Evolutionary conservation across 2,888 invertebrate genomes (phyloP).

Genomic region (Diarsia mendica): DNA sequence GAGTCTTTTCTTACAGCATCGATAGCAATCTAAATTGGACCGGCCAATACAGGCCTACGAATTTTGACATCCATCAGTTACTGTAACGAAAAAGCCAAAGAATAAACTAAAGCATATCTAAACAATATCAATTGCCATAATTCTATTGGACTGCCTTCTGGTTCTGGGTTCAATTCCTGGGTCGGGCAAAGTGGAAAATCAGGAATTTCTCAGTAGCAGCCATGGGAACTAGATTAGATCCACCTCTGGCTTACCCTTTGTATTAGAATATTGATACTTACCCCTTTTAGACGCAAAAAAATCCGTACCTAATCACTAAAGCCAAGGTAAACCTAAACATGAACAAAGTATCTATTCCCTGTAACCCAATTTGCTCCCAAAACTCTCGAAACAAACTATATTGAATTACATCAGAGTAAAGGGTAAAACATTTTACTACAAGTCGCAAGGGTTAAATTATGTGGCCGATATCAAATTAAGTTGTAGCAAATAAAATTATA

Average conservation of each 20-base stretch:
- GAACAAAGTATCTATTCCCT: background rate
- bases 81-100: background rate
- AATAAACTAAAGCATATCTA: background rate
- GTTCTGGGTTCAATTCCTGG: background rate
- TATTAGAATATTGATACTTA: too few relatives aligned
- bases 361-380: conserved; percentile 8
- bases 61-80: background rate
- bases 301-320: background rate
- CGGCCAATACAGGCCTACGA: too few relatives aligned
- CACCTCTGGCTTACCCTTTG: background rate
- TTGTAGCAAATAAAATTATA: conserved; percentile 48
- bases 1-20: background rate
- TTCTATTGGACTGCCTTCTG: background rate
- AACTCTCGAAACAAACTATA: conserved; percentile 16
- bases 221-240: background rate
- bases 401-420: conserved; percentile 34
- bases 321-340: conserved; percentile 11
- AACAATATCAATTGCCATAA: background rate
- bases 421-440: conserved; percentile 18
- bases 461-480: conserved; percentile 25
- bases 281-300: background rate
- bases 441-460: conserved; percentile 37
- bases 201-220: background rate
- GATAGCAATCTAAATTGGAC: background rate
- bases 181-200: background rate